Conservation (phyloP, 2,888 invertebrate genomes). For the Chloromyia formosa region DNA sequence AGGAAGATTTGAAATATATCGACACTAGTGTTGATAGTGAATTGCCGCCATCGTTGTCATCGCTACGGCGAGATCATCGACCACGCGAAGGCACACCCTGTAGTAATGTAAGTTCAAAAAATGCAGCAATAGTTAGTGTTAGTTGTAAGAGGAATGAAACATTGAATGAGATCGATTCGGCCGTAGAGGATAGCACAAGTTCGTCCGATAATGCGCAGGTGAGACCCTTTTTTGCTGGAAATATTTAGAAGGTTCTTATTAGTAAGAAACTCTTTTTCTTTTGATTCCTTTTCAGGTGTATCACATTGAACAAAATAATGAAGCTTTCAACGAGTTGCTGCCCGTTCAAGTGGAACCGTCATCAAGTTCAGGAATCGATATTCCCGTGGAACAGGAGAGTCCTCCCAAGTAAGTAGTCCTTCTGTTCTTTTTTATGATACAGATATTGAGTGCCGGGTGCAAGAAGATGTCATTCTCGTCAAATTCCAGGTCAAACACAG, state of each 20-base stretch:
- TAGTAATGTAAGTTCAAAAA: conserved; percentile 38
- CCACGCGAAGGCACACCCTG: conserved; percentile 41
- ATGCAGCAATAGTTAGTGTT: conserved; percentile 40
- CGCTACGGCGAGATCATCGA: conserved; percentile 40
- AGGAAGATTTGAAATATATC: conserved; percentile 60
- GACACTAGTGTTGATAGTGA: conserved; percentile 61
- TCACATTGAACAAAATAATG: conserved; percentile 47
- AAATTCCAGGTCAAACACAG: no score
- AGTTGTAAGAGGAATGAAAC: conserved; percentile 16
- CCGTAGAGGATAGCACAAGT: conserved; percentile 48
- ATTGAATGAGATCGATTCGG: conserved; percentile 47
- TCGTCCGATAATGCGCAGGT: conserved; percentile 52
- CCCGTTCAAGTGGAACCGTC: conserved; percentile 51
- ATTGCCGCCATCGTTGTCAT: conserved; percentile 53
- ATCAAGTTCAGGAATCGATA: conserved; percentile 51
- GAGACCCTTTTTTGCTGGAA: no score
- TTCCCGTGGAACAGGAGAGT: conserved; percentile 50
- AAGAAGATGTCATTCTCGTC: no score
- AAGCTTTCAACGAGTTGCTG: conserved; percentile 46
- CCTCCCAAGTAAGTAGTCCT: conserved; percentile 46
- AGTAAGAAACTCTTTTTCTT: background rate
- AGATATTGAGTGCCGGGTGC: no score
- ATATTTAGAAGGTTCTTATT: background rate
- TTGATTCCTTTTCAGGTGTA: conserved; percentile 45
- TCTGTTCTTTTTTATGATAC: no score